Conservation (phyloP, 2,888 invertebrate species). For the Cataglyphis altisquamis region DNA sequence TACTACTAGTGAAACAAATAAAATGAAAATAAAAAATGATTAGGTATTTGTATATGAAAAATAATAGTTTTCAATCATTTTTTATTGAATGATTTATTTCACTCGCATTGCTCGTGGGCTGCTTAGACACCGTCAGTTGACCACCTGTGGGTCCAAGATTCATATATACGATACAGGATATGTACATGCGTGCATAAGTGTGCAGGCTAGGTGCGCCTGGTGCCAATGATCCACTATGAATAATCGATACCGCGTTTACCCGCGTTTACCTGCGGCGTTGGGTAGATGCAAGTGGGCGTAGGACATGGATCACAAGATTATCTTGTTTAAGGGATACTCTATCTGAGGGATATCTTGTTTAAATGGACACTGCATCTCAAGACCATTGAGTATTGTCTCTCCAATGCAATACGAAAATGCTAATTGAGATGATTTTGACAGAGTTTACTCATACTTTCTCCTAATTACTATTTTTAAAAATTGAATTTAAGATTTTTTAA, state of each 20-base stretch:
- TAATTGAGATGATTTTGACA: background rate
- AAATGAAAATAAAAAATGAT: background rate
- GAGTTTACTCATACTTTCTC: background rate
- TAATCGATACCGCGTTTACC: constrained; percentile 67
- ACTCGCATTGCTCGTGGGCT: background rate
- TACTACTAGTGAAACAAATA: background rate
- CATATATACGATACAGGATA: background rate
- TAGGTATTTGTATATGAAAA: background rate
- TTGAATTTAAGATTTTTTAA: background rate
- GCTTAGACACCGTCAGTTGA: background rate
- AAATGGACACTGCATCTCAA: constrained; percentile 33
- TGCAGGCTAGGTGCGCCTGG: constrained; percentile 53
- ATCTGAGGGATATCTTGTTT: constrained; percentile 37
- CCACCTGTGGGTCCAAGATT: constrained; percentile 11
- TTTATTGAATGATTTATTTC: background rate
- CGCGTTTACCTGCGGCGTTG: constrained; percentile 65
- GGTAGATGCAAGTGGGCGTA: constrained; percentile 68
- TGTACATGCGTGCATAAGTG: constrained; percentile 47
- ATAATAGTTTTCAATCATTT: background rate
- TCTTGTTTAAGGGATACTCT: constrained; percentile 46
- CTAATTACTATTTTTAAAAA: background rate
- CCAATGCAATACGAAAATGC: constrained; percentile 39
- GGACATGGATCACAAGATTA: constrained; percentile 67
- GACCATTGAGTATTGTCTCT: constrained; percentile 59
- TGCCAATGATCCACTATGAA: constrained; percentile 66